phyloP scores from a whole-genome alignment of 2,113 vertebrate genomes.

The Acanthisitta chloris region DNA sequence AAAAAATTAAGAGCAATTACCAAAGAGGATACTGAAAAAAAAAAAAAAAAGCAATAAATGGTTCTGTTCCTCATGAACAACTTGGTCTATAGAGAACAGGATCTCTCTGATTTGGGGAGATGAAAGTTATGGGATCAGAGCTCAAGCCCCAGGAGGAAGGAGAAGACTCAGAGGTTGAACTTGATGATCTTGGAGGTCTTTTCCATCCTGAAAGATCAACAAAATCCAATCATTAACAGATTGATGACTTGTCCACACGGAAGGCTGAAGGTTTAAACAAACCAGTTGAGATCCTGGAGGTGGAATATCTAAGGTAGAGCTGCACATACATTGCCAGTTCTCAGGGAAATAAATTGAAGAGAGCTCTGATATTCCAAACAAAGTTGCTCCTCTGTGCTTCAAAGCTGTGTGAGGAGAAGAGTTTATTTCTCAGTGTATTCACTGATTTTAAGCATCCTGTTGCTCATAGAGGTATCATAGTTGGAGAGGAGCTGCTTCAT shows the following conservation, averaged over 20 bases:
- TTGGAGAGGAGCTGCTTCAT: neutral
- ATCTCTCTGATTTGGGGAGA: neutral
- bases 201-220: neutral
- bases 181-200: neutral
- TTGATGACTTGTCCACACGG: neutral
- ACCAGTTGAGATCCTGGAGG: neutral
- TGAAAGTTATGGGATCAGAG: neutral
- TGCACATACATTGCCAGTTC: accelerated
- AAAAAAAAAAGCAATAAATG: neutral
- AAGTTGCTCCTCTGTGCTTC: neutral
- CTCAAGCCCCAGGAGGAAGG: neutral
- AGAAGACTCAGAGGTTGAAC: too few relatives aligned
- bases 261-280: neutral
- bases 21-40: neutral
- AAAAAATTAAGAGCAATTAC: too few relatives aligned
- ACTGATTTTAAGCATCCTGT: neutral
- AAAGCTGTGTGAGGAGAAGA: neutral
- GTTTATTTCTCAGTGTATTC: neutral
- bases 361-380: neutral
- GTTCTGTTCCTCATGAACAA: neutral
- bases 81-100: neutral
- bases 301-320: neutral
- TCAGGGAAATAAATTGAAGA: neutral
- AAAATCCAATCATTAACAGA: neutral
- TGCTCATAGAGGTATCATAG: neutral